Conservation (phyloP, 2,113 vertebrate species). For the Psophia crepitans region DNA sequence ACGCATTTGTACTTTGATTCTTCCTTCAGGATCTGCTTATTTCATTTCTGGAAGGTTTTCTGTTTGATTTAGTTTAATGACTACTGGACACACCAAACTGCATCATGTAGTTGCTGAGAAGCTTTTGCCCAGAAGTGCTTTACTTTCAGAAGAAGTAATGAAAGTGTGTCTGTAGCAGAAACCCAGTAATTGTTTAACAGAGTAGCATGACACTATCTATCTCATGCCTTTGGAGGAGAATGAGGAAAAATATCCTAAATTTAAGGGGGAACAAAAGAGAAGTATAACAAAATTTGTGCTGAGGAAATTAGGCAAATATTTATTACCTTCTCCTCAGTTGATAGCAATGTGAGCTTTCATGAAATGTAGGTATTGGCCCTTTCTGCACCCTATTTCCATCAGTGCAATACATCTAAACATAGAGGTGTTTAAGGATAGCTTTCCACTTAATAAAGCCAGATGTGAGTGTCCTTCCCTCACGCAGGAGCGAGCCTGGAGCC, state of each 20-base stretch:
- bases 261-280: background rate
- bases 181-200: background rate
- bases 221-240: background rate
- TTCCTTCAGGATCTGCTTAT: slow-evolving; percentile 4
- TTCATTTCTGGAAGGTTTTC: background rate
- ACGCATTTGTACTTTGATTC: background rate
- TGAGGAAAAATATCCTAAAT: background rate
- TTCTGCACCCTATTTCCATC: background rate
- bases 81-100: slow-evolving; percentile 17
- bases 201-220: background rate
- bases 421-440: background rate
- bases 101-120: background rate
- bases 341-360: background rate
- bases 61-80: slow-evolving; percentile 17
- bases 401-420: background rate
- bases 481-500: background rate
- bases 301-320: background rate
- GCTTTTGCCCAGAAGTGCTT: slow-evolving; percentile 14
- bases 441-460: background rate
- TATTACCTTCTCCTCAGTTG: background rate
- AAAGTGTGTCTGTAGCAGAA: background rate
- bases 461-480: background rate
- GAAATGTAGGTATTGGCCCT: background rate
- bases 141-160: background rate
- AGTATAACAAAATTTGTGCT: background rate